Percentiles rank a stretch among this genome's conserved stretches.
These are phyloP conservation scores for Arenicola marina DNA, from an alignment of 2,888 invertebrate genomes.

Conservation along the genomic window DNA sequence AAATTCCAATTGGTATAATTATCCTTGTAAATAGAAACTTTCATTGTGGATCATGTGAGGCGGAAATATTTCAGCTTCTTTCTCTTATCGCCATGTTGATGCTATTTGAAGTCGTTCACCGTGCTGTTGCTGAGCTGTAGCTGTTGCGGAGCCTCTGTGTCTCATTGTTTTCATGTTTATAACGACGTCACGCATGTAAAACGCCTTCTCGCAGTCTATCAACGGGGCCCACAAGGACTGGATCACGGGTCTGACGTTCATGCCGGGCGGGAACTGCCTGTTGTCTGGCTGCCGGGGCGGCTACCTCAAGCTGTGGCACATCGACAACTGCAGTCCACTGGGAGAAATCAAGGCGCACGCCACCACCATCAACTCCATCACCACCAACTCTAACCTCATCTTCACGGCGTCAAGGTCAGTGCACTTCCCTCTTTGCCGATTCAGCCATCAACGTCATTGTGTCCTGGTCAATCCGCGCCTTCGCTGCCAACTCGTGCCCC, in stretches of 20 bases:
- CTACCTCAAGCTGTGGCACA: conserved; percentile 76
- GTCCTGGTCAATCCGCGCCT: no score
- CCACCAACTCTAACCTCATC: conserved; percentile 69
- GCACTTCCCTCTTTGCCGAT: not conserved
- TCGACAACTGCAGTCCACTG: conserved; percentile 70
- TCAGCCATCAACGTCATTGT: no score
- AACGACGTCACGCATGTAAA: no score
- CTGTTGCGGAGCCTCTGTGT: no score
- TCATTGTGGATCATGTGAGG: no score
- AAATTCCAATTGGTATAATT: no score
- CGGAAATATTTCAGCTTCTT: no score
- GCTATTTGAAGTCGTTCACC: no score
- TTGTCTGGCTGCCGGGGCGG: conserved; percentile 80
- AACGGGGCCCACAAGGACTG: conserved; percentile 87
- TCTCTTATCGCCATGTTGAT: no score
- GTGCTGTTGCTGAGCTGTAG: no score
- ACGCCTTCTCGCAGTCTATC: conserved; percentile 71
- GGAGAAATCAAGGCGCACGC: conserved; percentile 74
- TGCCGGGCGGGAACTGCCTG: conserved; percentile 66
- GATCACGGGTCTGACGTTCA: conserved; percentile 76
- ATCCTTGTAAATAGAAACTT: no score
- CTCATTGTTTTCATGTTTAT: no score
- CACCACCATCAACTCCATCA: conserved; percentile 72
- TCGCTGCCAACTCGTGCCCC: not conserved
- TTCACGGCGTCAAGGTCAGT: conserved; percentile 86